phyloP scores from a whole-genome alignment of 2,113 vertebrate genomes.

The Micromys minutus region DNA sequence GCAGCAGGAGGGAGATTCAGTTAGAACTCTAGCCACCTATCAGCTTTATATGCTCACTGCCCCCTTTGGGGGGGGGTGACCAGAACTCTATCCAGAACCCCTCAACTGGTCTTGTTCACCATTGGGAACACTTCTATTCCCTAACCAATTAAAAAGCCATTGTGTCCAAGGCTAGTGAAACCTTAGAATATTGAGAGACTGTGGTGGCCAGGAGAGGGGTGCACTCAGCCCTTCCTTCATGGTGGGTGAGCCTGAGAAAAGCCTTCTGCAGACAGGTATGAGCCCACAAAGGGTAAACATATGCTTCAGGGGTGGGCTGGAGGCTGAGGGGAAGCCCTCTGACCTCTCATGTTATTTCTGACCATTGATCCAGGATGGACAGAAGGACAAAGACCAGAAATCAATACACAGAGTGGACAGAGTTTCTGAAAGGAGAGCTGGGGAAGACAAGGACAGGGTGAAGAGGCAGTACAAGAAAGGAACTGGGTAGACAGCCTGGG shows the following conservation, averaged over 20 bases:
- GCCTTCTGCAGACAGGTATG: not conserved
- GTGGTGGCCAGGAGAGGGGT: too few species aligned
- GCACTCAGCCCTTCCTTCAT: not conserved
- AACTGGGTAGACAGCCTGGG: rapidly evolving
- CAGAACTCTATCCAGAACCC: not conserved
- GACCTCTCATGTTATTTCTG: constrained; percentile 68
- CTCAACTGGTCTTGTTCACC: not conserved
- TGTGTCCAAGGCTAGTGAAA: not conserved
- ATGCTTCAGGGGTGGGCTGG: not conserved
- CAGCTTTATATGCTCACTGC: constrained; percentile 8
- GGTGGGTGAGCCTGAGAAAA: not conserved
- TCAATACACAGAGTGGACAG: constrained; percentile 42
- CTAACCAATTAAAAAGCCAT: constrained; percentile 4
- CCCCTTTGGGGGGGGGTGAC: not conserved
- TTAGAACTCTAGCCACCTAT: not conserved
- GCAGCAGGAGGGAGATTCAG: not conserved
- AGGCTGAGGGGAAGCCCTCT: constrained; percentile 24
- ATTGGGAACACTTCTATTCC: not conserved
- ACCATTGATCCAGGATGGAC: constrained; percentile 70
- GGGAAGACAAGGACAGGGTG: not conserved
- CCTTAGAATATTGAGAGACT: not conserved
- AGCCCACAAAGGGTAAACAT: not conserved
- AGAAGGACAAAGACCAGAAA: constrained; percentile 64
- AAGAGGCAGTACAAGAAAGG: not conserved
- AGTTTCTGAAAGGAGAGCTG: constrained; percentile 44